phyloP scores from a whole-genome alignment of 2,888 invertebrate genomes.

The Drosophila conformis region DNA sequence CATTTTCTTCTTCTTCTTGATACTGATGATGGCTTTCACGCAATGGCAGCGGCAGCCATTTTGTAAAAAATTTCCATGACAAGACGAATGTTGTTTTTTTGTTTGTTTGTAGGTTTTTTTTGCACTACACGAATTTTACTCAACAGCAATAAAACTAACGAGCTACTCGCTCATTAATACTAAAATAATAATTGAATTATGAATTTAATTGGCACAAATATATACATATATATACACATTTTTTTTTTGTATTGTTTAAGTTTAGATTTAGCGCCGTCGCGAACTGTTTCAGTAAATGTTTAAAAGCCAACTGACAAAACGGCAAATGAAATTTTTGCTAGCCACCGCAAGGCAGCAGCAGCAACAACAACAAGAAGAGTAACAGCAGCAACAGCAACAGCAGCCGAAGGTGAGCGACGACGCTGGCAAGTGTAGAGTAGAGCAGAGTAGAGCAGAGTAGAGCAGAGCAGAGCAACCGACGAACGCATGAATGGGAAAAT shows the following conservation, averaged over 20 bases:
- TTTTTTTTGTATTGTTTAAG: slow-evolving; percentile 22
- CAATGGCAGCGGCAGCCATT: slow-evolving; percentile 65
- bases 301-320: slow-evolving; percentile 82
- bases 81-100: slow-evolving; percentile 33
- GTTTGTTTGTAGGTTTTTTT: not conserved
- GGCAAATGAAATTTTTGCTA: slow-evolving; percentile 70
- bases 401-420: slow-evolving; percentile 66
- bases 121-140: slow-evolving; percentile 23
- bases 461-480: slow-evolving; percentile 45
- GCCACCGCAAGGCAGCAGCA: slow-evolving; percentile 38
- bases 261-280: slow-evolving; percentile 67
- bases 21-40: slow-evolving; percentile 58
- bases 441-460: slow-evolving; percentile 52
- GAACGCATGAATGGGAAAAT: slow-evolving; percentile 62
- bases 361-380: slow-evolving; percentile 14
- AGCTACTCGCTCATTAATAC: slow-evolving; percentile 29
- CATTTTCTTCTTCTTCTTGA: slow-evolving; percentile 22
- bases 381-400: slow-evolving; percentile 20
- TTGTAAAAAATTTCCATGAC: slow-evolving; percentile 60
- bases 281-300: slow-evolving; percentile 82
- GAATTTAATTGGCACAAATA: slow-evolving; percentile 22
- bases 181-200: slow-evolving; percentile 41
- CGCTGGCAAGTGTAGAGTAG: slow-evolving; percentile 60
- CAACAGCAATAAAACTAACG: slow-evolving; percentile 12
- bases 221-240: not conserved